A percentile compares a stretch with the other conserved stretches of the same genome.
Evolutionary conservation across 2,888 invertebrate species (phyloP).

Genomic region (Biston betularia): DNA sequence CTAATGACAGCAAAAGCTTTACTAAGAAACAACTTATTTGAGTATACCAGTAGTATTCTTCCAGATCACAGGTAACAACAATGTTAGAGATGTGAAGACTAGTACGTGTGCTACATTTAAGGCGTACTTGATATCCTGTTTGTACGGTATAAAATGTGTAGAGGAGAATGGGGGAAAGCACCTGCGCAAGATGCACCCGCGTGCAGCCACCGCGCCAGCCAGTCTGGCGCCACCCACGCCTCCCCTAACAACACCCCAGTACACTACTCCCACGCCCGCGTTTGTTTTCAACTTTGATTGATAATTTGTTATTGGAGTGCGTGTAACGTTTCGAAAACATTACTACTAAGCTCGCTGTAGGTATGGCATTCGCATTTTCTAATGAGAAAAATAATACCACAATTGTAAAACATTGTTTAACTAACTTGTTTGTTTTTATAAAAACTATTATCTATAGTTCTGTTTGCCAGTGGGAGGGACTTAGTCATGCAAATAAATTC

Average conservation of each 20-base stretch:
- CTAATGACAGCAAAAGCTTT: not conserved
- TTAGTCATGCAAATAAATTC: too few species aligned
- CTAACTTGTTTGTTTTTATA: not conserved
- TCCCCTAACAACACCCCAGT: constrained; percentile 45
- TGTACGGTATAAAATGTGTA: constrained; percentile 34
- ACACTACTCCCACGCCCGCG: constrained; percentile 66
- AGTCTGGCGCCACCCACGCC: constrained; percentile 72
- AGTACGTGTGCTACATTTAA: not conserved
- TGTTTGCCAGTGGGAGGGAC: too few species aligned
- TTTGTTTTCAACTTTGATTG: constrained; percentile 86
- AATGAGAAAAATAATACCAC: not conserved
- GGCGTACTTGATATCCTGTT: constrained; percentile 18
- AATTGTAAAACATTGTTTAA: not conserved
- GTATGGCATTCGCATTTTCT: not conserved
- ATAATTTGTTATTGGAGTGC: constrained; percentile 84
- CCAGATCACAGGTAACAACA: not conserved
- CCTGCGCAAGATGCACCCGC: constrained; percentile 75
- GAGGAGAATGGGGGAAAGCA: constrained; percentile 54
- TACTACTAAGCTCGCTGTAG: constrained; percentile 37
- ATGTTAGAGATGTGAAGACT: not conserved
- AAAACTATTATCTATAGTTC: too few species aligned
- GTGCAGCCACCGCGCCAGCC: constrained; percentile 78
- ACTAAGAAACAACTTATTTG: not conserved
- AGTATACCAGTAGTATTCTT: not conserved
- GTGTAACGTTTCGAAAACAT: constrained; percentile 71